Percentiles rank a stretch among this genome's conserved stretches.
Evolutionary conservation across 2,888 invertebrate species (phyloP).

Genomic region (Drosophila rellima): DNA sequence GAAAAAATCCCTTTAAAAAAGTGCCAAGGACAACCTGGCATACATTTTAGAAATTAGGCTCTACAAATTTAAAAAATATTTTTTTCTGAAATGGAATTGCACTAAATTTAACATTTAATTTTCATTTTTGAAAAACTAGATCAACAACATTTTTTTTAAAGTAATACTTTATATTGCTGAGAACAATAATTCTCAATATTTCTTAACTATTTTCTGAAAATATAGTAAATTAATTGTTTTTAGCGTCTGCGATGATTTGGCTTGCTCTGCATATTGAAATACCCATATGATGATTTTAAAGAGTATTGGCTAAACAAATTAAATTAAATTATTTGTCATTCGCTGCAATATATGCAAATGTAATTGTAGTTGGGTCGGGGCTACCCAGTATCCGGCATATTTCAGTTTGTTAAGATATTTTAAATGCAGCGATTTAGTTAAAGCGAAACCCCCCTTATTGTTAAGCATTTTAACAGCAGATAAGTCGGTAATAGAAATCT

Average conservation of each 20-base stretch:
- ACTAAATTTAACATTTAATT: too few relatives aligned
- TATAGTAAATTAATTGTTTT: neutral
- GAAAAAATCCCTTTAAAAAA: too few relatives aligned
- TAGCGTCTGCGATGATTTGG: neutral
- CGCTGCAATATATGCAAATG: conserved; percentile 23
- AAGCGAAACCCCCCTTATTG: conserved; percentile 7
- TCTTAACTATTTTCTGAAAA: too few relatives aligned
- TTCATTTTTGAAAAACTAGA: neutral
- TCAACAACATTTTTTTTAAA: too few relatives aligned
- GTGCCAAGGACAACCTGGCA: too few relatives aligned
- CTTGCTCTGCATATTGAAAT: neutral
- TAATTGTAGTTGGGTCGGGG: neutral
- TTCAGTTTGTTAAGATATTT: conserved; percentile 29
- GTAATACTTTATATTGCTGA: too few relatives aligned
- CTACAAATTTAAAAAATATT: too few relatives aligned
- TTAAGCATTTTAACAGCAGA: conserved; percentile 1
- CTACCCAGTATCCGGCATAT: conserved; percentile 22
- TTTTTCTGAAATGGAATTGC: too few relatives aligned
- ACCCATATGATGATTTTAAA: neutral
- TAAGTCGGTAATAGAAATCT: conserved; percentile 27
- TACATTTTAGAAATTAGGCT: too few relatives aligned
- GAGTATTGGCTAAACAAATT: conserved; percentile 16
- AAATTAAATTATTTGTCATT: conserved; percentile 55
- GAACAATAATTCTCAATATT: too few relatives aligned
- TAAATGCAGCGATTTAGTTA: conserved; percentile 25